Conservation (phyloP, 2,888 invertebrate genomes). For the Polydrusus pterygomalis region DNA sequence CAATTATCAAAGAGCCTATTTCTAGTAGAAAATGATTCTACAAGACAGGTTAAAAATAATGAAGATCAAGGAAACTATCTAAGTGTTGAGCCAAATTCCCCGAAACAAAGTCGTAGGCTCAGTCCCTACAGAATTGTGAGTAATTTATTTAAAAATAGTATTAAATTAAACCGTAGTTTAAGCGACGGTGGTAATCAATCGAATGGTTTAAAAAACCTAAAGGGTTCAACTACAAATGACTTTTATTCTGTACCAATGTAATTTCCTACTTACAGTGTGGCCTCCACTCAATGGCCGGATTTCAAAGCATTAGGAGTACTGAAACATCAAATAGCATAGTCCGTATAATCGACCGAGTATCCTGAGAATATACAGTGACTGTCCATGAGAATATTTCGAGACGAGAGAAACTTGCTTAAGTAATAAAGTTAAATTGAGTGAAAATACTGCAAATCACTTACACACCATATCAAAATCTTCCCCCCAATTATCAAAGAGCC, state of each 20-base stretch:
- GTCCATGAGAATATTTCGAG: too few species aligned
- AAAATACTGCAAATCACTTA: constrained; percentile 54
- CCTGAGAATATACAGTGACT: too few species aligned
- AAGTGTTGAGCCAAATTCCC: constrained; percentile 30
- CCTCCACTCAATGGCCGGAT: too few species aligned
- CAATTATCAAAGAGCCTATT: constrained; percentile 66
- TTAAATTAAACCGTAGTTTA: constrained; percentile 60
- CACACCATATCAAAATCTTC: constrained; percentile 62
- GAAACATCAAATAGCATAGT: too few species aligned
- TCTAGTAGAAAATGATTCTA: constrained; percentile 63
- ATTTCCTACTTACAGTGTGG: neutral
- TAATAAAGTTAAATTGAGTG: constrained; percentile 9
- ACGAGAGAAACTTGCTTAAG: constrained; percentile 39
- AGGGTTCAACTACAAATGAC: constrained; percentile 39
- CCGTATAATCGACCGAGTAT: too few species aligned
- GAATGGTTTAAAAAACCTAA: constrained; percentile 52
- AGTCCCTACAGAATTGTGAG: constrained; percentile 60
- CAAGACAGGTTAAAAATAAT: constrained; percentile 40
- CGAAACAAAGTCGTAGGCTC: constrained; percentile 39
- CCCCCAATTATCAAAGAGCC: constrained; percentile 66
- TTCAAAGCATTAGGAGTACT: too few species aligned
- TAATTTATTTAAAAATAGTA: constrained; percentile 56
- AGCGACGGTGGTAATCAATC: constrained; percentile 60
- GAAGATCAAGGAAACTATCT: constrained; percentile 44
- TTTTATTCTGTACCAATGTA: constrained; percentile 52